Evolutionary conservation across 2,888 invertebrate genomes (phyloP).

Genomic region (Eledona agricola): DNA sequence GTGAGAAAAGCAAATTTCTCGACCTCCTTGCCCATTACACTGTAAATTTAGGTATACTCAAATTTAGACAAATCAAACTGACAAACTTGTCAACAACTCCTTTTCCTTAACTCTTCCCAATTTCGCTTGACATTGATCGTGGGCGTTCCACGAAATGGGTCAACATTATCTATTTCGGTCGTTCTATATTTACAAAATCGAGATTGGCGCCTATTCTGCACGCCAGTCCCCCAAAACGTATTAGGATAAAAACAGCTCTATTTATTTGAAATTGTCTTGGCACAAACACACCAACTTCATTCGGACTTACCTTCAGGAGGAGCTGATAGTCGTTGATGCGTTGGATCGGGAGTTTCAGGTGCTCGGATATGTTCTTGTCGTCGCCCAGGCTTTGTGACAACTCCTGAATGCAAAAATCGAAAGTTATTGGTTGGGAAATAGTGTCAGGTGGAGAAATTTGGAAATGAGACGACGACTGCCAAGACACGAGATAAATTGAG

Average conservation of each 20-base stretch:
- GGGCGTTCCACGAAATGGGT: slow-evolving; percentile 52
- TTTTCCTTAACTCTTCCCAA: not conserved
- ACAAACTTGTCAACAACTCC: no score
- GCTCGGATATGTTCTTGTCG: slow-evolving; percentile 89
- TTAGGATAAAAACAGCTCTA: slow-evolving; percentile 31
- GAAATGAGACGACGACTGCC: no score
- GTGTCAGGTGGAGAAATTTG: no score
- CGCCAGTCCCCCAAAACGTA: slow-evolving; percentile 29
- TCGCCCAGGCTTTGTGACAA: slow-evolving; percentile 84
- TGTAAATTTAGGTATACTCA: no score
- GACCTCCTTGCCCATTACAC: no score
- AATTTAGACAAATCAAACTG: no score
- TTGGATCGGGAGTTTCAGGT: slow-evolving; percentile 92
- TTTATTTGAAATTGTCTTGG: slow-evolving; percentile 31
- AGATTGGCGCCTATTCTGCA: slow-evolving; percentile 44
- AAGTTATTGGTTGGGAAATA: no score
- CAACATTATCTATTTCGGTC: slow-evolving; percentile 54
- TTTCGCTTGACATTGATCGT: slow-evolving; percentile 47
- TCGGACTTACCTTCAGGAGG: slow-evolving; percentile 80
- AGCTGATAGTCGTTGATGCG: slow-evolving; percentile 97
- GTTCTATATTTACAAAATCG: slow-evolving; percentile 42
- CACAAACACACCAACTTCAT: slow-evolving; percentile 16
- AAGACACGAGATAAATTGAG: slow-evolving; percentile 13
- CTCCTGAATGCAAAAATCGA: slow-evolving; percentile 71
- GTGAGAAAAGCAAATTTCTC: no score